These are phyloP conservation scores for Pampusana beccarii DNA, from an alignment of 2,113 vertebrate genomes.

Conservation along the genomic window DNA sequence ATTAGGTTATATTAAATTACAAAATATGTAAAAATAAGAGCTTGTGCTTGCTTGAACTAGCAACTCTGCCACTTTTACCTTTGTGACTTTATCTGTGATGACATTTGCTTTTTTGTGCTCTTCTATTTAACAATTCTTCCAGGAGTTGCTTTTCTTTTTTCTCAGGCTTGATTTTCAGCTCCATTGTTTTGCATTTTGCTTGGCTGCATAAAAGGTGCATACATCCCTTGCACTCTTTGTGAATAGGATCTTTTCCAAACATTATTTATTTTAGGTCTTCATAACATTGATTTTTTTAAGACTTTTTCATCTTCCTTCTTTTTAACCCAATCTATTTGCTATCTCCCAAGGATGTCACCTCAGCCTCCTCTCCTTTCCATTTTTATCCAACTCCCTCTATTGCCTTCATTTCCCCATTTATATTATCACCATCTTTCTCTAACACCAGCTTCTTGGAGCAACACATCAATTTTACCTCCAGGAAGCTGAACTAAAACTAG, in stretches of 20 bases:
- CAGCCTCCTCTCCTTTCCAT: not conserved
- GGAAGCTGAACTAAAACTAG: not conserved
- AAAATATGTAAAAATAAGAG: conserved; percentile 69
- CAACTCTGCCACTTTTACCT: conserved; percentile 54
- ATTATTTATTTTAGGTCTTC: not conserved
- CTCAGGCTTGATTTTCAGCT: conserved; percentile 28
- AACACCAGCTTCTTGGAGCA: conserved; percentile 4
- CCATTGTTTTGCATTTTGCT: conserved; percentile 48
- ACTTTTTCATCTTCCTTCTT: not conserved
- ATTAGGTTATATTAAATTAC: conserved; percentile 64
- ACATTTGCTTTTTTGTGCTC: conserved; percentile 54
- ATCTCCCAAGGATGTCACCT: not conserved
- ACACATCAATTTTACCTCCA: not conserved
- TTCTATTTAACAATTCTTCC: conserved; percentile 57
- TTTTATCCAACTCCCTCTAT: not conserved
- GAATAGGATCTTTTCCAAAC: conserved; percentile 19
- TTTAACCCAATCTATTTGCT: conserved; percentile 1
- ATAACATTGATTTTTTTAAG: not conserved
- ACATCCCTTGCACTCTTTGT: not conserved
- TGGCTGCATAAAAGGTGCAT: not conserved
- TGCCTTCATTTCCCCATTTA: not conserved
- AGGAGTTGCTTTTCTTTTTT: conserved; percentile 27
- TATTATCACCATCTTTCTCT: not conserved
- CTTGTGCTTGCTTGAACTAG: conserved; percentile 53
- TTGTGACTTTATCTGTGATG: conserved; percentile 52